Evolutionary conservation across 2,113 vertebrate genomes (phyloP), one percentile per base, ranked within the genome.

Genomic region (Dipodomys spectabilis): DNA sequence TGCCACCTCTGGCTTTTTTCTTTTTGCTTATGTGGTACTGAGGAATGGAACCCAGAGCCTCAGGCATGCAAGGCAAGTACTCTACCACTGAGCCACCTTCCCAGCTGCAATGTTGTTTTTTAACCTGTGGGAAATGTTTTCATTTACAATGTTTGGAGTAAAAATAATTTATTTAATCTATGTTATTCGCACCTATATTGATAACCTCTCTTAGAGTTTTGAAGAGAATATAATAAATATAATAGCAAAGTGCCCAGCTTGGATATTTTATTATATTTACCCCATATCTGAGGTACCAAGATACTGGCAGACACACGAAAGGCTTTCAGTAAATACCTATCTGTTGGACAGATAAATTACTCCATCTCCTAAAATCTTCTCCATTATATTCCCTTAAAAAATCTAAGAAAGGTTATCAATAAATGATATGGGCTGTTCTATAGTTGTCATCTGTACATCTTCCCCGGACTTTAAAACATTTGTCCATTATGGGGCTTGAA

Each of bases 61-160:
- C n/a, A n/a, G n/a, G n/a, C n/a, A n/a, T n/a, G n/a, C n/a, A n/a
- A n/a, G n/a, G n/a, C n/a, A n/a, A n/a, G n/a, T n/a, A n/a, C n/a
- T n/a, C n/a, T n/a, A n/a, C n/a, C n/a, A n/a, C n/a, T n/a, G n/a
- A n/a, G n/a, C n/a, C n/a, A n/a, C n/a, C n/a, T n/a, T n/a, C n/a
- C n/a, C n/a, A n/a, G n/a, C n/a, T 75, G 86, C 32, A 95, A 83
- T 30, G 60, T 13, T 57, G 60, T 72, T 95, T 97, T 75, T 27
- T 96, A 73, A 94, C 97, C 72, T 65, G 62, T 73, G 71, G 87
- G 83, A 95, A 13, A 81, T 92, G 25, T 82, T 95, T 97, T 65
- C 74, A 85, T 96, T 95, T 94, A 68, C 77, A 91, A 12, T 1
- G 25, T 85, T 95, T 92, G n/a, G 39, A 67, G 78, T 73, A 53